Evolutionary conservation across 2,113 vertebrate genomes (phyloP).

Genomic region (Porphyrio hochstetteri): DNA sequence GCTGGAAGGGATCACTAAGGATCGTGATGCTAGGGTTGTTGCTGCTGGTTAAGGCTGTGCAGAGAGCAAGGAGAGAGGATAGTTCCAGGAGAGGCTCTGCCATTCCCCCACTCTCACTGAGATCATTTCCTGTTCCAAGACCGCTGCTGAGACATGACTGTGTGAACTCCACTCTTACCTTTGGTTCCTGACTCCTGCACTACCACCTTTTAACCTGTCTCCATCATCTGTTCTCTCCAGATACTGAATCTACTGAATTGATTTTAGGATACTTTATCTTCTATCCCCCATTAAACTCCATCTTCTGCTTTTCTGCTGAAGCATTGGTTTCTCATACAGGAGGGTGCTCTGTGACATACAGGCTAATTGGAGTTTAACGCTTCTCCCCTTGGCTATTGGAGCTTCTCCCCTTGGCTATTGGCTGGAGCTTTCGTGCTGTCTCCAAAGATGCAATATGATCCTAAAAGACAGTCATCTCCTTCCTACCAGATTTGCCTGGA

Average conservation of each 20-base stretch:
- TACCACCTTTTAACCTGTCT: neutral
- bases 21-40: neutral
- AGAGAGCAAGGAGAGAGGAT: neutral
- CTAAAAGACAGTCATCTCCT: neutral
- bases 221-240: neutral
- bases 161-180: neutral
- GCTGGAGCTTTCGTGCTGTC: neutral
- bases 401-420: neutral
- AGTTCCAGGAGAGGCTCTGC: neutral
- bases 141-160: neutral
- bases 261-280: neutral
- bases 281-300: neutral
- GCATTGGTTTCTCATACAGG: neutral
- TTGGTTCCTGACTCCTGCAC: neutral
- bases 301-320: neutral
- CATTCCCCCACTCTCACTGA: neutral
- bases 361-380: neutral
- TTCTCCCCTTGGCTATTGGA: neutral
- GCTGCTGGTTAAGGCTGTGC: neutral
- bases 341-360: accelerated
- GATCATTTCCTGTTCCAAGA: neutral
- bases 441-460: neutral
- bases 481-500: neutral
- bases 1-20: neutral
- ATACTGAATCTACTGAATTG: neutral